Evolutionary conservation across 2,888 invertebrate species (phyloP), one percentile per base, ranked within the genome.

Genomic region (Axea sp.): DNA sequence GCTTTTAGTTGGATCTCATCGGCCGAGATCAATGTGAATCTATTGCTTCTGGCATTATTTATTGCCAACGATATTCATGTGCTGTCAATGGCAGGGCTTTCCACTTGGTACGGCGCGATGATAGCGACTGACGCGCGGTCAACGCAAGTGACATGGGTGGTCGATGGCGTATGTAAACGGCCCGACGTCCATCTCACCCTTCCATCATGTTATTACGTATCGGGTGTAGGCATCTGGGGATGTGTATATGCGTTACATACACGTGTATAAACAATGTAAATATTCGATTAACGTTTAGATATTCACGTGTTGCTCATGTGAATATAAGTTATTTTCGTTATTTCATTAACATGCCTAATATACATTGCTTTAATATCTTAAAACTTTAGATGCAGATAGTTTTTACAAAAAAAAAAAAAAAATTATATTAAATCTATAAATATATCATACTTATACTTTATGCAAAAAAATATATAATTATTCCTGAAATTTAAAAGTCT

Each of bases 81-180:
- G 80, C 79, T 82, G 85, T 86, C 86, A 84, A 83, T 84, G 82
- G 81, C 86, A 86, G 82, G 76, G 79, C 79, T 82, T 82, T 84
- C 84, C 85, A 85, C 83, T 85, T 80, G 57, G 80, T 60, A 49
- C 77, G 76, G 76, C 22, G 39, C 49, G 67, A 73, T 67, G 73
- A 73, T 73, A 73, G 55, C 73, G 79, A 77, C 78, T 81, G 82
- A 82, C 80, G 77, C 79, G 79, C 51, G 71, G 39, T 59, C 37
- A 47, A 45, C 62, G 64, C 53, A 57, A 65, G 65, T 75, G 74
- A 69, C 74, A 74, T 26, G 59, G 17, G 37, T 43, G 64, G 68
- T 64, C 47, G 55, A 55, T 55, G 47, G 59, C 22, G 43, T 62
- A 67, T 60, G 67, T 73, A 67, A 73, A 73, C 62, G 60, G 65